Conservation (phyloP, 2,113 vertebrate genomes). For the Melospiza georgiana region DNA sequence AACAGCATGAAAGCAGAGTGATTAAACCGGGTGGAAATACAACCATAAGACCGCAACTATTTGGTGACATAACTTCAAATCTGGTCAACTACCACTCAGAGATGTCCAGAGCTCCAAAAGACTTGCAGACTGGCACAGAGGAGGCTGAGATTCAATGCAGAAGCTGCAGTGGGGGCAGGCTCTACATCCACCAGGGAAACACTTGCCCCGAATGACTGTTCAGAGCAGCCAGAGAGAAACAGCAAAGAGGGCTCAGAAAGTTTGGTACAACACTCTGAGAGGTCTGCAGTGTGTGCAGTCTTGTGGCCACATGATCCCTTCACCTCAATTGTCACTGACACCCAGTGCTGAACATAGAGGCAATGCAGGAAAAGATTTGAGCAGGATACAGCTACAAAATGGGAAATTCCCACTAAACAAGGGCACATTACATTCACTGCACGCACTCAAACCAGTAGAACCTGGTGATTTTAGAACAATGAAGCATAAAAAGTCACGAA, state of each 20-base stretch:
- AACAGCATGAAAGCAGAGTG: not conserved
- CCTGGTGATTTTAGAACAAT: not conserved
- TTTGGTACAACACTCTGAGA: not conserved
- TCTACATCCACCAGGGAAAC: not conserved
- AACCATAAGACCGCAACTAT: not conserved
- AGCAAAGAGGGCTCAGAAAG: not conserved
- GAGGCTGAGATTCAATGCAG: not conserved
- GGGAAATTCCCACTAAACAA: not conserved
- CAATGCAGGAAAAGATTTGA: fast-evolving
- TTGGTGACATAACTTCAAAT: not conserved
- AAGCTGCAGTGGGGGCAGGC: not conserved
- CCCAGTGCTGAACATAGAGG: not conserved
- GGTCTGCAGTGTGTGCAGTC: not conserved
- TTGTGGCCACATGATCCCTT: not conserved
- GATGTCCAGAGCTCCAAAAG: not conserved
- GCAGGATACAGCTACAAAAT: not conserved
- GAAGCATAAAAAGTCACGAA: not conserved
- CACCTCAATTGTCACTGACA: not conserved
- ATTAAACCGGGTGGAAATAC: not conserved
- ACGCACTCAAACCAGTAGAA: not conserved
- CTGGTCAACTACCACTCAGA: not conserved
- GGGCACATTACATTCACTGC: fast-evolving
- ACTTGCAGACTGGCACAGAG: not conserved
- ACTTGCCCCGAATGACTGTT: not conserved
- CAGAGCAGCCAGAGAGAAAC: not conserved